phyloP scores from a whole-genome alignment of 1,140 invertebrate species.

The Phocides pigmalion region DNA sequence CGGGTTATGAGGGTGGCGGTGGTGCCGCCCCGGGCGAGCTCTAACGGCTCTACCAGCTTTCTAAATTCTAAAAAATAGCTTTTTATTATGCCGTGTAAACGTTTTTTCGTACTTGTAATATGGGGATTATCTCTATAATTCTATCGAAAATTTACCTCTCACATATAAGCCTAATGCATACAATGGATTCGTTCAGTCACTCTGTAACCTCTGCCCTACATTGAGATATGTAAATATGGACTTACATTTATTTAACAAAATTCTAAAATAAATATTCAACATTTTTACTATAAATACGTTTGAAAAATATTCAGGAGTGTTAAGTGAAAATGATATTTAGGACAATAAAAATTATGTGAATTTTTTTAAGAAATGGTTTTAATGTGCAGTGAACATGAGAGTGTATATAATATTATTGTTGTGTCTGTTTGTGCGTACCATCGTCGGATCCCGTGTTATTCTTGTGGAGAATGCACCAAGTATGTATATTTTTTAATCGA shows the following conservation, averaged over 20 bases:
- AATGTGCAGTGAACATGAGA: conserved; percentile 64
- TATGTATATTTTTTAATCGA: conserved; percentile 46
- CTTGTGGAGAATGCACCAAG: conserved; percentile 76
- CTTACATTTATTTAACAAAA: conserved; percentile 3
- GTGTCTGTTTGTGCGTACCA: conserved; percentile 50
- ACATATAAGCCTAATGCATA: conserved; percentile 76
- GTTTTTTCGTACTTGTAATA: too few species aligned
- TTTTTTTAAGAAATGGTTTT: conserved; percentile 44
- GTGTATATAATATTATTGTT: conserved; percentile 53
- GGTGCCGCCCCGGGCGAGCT: too few species aligned
- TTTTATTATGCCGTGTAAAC: too few species aligned
- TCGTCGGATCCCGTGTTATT: conserved; percentile 63
- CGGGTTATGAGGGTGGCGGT: too few species aligned
- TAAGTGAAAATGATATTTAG: conserved; percentile 28
- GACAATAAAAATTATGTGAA: conserved; percentile 8
- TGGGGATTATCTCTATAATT: conserved; percentile 52
- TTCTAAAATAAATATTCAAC: too few species aligned
- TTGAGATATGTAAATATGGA: conserved; percentile 29
- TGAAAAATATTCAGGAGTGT: not conserved
- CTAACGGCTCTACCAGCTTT: too few species aligned
- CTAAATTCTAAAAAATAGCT: too few species aligned
- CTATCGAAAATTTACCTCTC: conserved; percentile 54
- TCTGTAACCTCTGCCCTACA: conserved; percentile 66
- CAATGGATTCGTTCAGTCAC: conserved; percentile 73
- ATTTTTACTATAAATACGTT: not conserved